Base-by-base conservation (phyloP, 2,888 invertebrate species). In the Patella caerulea region DNA sequence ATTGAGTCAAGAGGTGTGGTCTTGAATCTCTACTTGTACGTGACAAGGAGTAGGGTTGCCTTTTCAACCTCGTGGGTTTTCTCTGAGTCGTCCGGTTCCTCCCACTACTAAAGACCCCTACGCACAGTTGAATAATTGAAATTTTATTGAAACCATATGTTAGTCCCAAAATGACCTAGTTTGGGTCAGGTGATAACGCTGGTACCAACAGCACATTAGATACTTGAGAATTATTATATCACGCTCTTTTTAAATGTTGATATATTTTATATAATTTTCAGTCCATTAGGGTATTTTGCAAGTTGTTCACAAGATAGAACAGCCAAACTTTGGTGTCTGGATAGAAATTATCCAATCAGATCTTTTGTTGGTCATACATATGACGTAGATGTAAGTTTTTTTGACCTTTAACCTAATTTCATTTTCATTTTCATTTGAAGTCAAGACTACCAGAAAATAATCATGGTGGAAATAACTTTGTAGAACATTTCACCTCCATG, bases 261-360 rank as follows among this genome's bases (percentile, higher is more conserved):
- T 52, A 15, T 53, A 24, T 29, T 24, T 76, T 45, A 45, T 52
- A 59, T 77, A 14, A 56, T 73, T 82, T 98, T 97, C 93, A 97
- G 98, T 15, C 96, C 96, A 87, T 98, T 98, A 0, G 97, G 97
- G 91, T 99, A 99, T 89, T 94, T 96, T 87, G 96, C 94, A 5
- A 96, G 96, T 2, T 96, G 95, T 74, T 96, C 96, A 17, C 94
- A 95, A 80, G 97, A 97, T 88, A 94, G 94, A 86, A 96, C 96
- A 52, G 95, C 95, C 11, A 94, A 95, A 87, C 92, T 97, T 53
- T 97, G 97, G 97, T 94, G 94, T 24, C 92, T 95, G 78, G 96
- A 97, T 89, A 94, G 95, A 85, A 95, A 95, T 54, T 95, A 95
- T 90, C 96, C 96, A 12, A 93, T 97, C 1, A 93, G 97, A 84